A percentile compares a stretch with the other conserved stretches of the same genome.
Conservation (phyloP, 1,140 invertebrate genomes). For the Rhagoletis zephyria region DNA sequence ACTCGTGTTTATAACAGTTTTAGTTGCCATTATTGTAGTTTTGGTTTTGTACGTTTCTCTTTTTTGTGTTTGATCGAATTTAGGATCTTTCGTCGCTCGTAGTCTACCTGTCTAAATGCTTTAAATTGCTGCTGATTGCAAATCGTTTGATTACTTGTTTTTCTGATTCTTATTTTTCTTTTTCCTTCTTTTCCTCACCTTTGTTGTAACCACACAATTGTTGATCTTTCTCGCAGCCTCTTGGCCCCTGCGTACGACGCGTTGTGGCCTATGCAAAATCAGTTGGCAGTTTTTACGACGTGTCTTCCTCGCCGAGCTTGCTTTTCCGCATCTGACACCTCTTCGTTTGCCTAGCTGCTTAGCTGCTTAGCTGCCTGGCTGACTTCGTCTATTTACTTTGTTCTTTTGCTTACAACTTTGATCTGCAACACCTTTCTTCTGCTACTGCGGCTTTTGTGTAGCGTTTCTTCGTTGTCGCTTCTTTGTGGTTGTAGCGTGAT, state of each 20-base stretch:
- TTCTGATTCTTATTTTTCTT: neutral
- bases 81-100: neutral
- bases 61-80: neutral
- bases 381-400: neutral
- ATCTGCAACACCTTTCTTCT: neutral
- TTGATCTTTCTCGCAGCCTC: neutral
- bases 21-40: constrained; percentile 55
- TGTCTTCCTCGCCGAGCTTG: neutral
- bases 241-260: neutral
- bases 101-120: neutral
- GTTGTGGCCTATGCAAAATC: neutral
- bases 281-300: neutral
- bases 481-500: neutral
- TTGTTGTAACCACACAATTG: neutral
- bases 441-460: neutral
- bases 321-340: neutral
- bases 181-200: neutral
- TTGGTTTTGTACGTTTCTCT: neutral
- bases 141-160: neutral
- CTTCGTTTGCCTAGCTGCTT: neutral
- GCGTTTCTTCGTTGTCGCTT: neutral
- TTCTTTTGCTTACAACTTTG: neutral
- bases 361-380: neutral
- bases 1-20: constrained; percentile 57
- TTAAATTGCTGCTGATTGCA: constrained; percentile 17